phyloP scores from a whole-genome alignment of 2,797 vertebrate genomes.

The Gymnodraco acuticeps region DNA sequence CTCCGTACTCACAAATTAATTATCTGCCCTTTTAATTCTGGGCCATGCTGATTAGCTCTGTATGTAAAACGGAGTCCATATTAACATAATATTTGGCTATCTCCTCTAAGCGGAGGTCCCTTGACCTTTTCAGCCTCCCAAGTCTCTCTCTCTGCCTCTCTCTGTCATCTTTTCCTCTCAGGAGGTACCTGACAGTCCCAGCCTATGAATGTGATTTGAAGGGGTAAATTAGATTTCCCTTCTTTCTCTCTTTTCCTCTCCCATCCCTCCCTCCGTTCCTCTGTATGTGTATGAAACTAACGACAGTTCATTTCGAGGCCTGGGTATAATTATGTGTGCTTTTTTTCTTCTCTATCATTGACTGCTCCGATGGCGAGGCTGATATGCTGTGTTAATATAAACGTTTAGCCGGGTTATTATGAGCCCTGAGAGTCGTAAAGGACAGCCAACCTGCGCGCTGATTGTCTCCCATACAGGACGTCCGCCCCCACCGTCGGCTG shows the following conservation, averaged over 20 bases:
- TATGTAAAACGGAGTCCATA: constrained; percentile 83
- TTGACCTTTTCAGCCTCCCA: constrained; percentile 83
- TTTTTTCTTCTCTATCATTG: constrained; percentile 83
- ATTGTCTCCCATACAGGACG: constrained; percentile 75
- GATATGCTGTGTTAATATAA: constrained; percentile 89
- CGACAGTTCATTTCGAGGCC: constrained; percentile 86
- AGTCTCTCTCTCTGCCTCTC: constrained; percentile 61
- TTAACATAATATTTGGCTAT: constrained; percentile 91
- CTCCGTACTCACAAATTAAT: constrained; percentile 88
- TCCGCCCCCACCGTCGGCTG: constrained; percentile 60
- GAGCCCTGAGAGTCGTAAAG: constrained; percentile 83
- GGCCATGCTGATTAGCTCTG: constrained; percentile 86
- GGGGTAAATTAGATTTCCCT: constrained; percentile 87
- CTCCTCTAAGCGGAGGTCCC: constrained; percentile 83
- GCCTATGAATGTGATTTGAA: constrained; percentile 92
- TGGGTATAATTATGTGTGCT: constrained; percentile 86
- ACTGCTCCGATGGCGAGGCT: constrained; percentile 84
- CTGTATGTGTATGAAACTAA: constrained; percentile 84
- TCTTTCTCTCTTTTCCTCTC: constrained; percentile 73
- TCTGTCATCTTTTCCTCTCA: constrained; percentile 79
- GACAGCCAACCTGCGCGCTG: constrained; percentile 74
- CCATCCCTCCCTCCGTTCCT: constrained; percentile 60
- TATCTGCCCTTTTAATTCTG: constrained; percentile 88
- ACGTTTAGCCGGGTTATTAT: constrained; percentile 87
- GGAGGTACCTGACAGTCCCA: constrained; percentile 88